Evolutionary conservation across 2,888 invertebrate genomes (phyloP).

Genomic region (Buathra laborator): DNA sequence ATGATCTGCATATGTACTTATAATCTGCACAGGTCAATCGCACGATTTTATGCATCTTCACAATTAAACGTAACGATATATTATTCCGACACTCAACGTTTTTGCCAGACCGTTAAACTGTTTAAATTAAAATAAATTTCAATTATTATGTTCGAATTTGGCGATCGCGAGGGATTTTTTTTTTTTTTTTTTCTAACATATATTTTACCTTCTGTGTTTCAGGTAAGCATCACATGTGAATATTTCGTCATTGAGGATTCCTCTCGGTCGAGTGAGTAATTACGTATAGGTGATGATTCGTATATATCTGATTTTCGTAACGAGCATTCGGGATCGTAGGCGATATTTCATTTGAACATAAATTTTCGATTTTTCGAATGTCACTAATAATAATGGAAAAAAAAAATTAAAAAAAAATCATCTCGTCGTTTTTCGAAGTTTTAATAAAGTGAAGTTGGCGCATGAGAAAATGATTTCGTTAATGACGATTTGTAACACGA

Average conservation of each 20-base stretch:
- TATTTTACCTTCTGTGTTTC: constrained; percentile 70
- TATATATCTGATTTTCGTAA: neutral
- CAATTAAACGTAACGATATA: constrained; percentile 34
- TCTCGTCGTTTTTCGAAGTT: neutral
- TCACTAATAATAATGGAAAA: neutral
- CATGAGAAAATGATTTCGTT: constrained; percentile 29
- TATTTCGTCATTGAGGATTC: constrained; percentile 25
- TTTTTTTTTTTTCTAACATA: constrained; percentile 8
- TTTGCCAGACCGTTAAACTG: neutral
- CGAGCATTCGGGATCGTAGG: neutral
- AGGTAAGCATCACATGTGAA: constrained; percentile 74
- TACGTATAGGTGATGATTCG: neutral
- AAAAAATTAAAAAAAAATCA: constrained; percentile 17
- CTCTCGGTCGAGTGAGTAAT: constrained; percentile 48
- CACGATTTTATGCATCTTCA: constrained; percentile 27
- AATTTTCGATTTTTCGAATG: neutral
- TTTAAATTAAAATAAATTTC: constrained; percentile 28
- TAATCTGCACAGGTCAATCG: constrained; percentile 18
- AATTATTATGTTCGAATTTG: constrained; percentile 10
- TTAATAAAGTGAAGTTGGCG: neutral
- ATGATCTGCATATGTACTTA: neutral
- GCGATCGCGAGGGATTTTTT: constrained; percentile 7
- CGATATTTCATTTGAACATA: neutral
- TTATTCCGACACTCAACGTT: constrained; percentile 9
- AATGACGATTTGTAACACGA: constrained; percentile 43